These are phyloP conservation scores for Drosophila anceps DNA, from an alignment of 2,888 invertebrate species.

Conservation along the genomic window DNA sequence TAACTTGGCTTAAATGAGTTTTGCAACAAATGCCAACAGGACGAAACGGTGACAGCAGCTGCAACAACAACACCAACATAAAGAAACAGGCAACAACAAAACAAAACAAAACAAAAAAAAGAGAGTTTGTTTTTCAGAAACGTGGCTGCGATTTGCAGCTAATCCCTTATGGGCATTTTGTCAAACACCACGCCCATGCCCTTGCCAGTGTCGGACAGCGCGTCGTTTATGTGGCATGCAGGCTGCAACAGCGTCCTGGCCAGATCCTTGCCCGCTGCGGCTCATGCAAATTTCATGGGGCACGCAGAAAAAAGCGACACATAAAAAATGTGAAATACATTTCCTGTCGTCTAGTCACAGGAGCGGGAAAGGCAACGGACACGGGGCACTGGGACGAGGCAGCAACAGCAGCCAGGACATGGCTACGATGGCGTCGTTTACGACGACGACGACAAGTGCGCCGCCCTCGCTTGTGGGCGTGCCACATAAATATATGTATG, in stretches of 20 bases:
- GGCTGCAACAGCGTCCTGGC: conserved; percentile 25
- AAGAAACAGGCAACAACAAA: not conserved
- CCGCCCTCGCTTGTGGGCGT: conserved; percentile 49
- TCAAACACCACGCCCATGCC: conserved; percentile 33
- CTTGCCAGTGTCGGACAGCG: not conserved
- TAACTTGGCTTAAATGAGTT: conserved; percentile 81
- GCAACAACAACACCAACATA: not conserved
- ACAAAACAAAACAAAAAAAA: no score
- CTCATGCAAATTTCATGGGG: conserved; percentile 85
- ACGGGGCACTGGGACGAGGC: conserved; percentile 6
- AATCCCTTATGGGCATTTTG: conserved; percentile 85
- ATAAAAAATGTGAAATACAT: conserved; percentile 83
- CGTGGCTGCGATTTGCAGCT: conserved; percentile 81
- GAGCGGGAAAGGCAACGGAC: conserved; percentile 16
- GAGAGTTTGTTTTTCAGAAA: conserved; percentile 55
- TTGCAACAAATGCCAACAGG: conserved; percentile 77
- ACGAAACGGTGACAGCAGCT: conserved; percentile 46
- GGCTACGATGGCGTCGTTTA: conserved; percentile 24
- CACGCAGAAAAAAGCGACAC: conserved; percentile 72
- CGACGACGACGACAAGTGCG: conserved; percentile 71
- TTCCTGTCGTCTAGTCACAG: conserved; percentile 83
- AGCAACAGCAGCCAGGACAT: conserved; percentile 53
- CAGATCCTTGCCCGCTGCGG: conserved; percentile 50
- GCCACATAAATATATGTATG: conserved; percentile 58
- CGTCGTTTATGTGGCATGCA: conserved; percentile 18